These are phyloP conservation scores for Heliothis virescens DNA, from an alignment of 1,140 invertebrate species.

Conservation along the genomic window DNA sequence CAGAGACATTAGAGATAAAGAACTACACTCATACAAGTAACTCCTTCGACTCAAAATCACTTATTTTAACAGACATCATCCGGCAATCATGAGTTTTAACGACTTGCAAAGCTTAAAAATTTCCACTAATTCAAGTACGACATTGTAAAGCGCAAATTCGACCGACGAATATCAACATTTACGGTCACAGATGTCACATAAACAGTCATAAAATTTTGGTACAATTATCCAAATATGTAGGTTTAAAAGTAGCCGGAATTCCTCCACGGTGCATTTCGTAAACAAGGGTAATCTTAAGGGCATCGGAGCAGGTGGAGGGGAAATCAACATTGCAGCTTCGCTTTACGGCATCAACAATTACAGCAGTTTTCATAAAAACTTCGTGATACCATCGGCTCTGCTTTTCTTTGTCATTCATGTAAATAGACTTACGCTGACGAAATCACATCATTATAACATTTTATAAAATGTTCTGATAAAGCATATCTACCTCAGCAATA, in stretches of 20 bases:
- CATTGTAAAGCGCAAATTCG: constrained; percentile 10
- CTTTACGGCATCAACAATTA: constrained; percentile 61
- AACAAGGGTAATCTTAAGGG: constrained; percentile 71
- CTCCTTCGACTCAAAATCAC: too few relatives aligned
- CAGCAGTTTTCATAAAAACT: constrained; percentile 59
- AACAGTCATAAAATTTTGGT: constrained; percentile 53
- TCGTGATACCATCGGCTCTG: constrained; percentile 59
- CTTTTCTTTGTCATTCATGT: constrained; percentile 27
- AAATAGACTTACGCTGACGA: constrained; percentile 29
- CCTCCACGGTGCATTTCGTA: constrained; percentile 76
- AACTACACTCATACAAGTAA: too few relatives aligned
- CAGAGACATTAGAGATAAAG: too few relatives aligned
- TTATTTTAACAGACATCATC: too few relatives aligned
- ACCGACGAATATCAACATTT: constrained; percentile 20
- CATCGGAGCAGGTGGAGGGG: constrained; percentile 69
- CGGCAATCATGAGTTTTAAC: background rate
- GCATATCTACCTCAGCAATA: background rate
- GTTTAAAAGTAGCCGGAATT: constrained; percentile 61
- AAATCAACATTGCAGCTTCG: constrained; percentile 60
- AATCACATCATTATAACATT: constrained; percentile 20
- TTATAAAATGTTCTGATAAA: background rate
- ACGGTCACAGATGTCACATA: constrained; percentile 46
- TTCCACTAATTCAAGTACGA: background rate
- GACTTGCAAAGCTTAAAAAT: constrained; percentile 1
- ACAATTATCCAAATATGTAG: constrained; percentile 60